phyloP scores from a whole-genome alignment of 2,797 vertebrate species.

The Molossus molossus region DNA sequence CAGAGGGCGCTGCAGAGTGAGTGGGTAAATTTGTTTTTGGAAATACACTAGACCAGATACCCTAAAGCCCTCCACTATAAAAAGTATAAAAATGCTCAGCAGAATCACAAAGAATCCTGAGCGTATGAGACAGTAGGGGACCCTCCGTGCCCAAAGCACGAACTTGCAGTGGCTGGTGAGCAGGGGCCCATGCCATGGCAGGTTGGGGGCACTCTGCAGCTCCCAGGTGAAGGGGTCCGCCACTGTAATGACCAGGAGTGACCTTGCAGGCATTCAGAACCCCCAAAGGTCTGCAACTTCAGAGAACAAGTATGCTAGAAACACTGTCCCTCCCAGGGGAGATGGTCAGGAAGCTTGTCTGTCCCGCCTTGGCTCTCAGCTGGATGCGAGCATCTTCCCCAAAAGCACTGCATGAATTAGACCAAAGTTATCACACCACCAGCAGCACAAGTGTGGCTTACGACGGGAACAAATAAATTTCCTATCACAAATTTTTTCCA shows the following conservation, averaged over 20 bases:
- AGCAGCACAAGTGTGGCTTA: neutral
- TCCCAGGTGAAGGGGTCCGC: accelerated
- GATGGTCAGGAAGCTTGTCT: too few relatives aligned
- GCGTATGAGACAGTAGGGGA: neutral
- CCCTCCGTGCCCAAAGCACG: neutral
- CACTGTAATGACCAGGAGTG: too few relatives aligned
- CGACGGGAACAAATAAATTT: neutral
- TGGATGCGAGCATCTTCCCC: accelerated
- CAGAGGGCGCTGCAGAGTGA: neutral
- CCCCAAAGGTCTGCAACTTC: neutral
- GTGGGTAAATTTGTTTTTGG: neutral
- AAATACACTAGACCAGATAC: neutral
- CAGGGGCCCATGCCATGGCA: neutral
- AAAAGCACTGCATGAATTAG: accelerated
- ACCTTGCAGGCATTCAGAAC: neutral
- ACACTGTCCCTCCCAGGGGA: neutral
- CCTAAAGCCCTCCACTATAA: neutral
- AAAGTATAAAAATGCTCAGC: neutral
- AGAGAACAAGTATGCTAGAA: neutral
- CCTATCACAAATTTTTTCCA: neutral
- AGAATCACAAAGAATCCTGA: neutral
- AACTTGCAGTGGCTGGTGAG: neutral
- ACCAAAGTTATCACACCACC: neutral
- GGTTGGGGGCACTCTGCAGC: accelerated
- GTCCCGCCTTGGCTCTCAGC: neutral